Conservation (phyloP, 2,888 invertebrate species). For the Hypselothyrea guttata region DNA sequence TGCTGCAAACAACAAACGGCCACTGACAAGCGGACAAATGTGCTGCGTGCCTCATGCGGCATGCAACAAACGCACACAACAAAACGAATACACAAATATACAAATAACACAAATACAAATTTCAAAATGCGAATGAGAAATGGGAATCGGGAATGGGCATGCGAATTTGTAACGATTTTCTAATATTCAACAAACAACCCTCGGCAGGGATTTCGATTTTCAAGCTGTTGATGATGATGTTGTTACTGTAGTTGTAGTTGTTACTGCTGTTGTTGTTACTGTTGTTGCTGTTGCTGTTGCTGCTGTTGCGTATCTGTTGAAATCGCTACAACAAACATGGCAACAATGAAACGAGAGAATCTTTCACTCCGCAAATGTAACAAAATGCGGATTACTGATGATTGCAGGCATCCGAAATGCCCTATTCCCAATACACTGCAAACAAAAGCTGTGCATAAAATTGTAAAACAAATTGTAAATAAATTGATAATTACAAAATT, state of each 20-base stretch:
- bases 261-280: slow-evolving; percentile 20
- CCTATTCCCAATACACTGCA: neutral
- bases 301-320: slow-evolving; percentile 73
- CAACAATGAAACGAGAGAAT: slow-evolving; percentile 41
- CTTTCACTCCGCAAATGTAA: slow-evolving; percentile 62
- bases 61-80: slow-evolving; percentile 51
- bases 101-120: slow-evolving; percentile 7
- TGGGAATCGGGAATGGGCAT: slow-evolving; percentile 16
- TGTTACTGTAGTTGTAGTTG: slow-evolving; percentile 1
- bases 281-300: slow-evolving; percentile 27
- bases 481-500: too few relatives aligned
- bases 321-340: slow-evolving; percentile 66
- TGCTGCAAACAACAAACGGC: slow-evolving; percentile 68
- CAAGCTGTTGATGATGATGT: slow-evolving; percentile 41
- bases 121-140: slow-evolving; percentile 2
- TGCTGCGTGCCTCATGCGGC: slow-evolving; percentile 29
- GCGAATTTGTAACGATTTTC: slow-evolving; percentile 81
- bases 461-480: neutral
- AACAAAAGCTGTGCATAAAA: slow-evolving; percentile 6
- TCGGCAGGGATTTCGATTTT: slow-evolving; percentile 18
- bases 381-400: slow-evolving; percentile 73
- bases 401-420: slow-evolving; percentile 26
- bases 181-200: slow-evolving; percentile 78
- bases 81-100: slow-evolving; percentile 42
- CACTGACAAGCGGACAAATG: slow-evolving; percentile 64